Evolutionary conservation across 2,888 invertebrate genomes (phyloP).

Genomic region (Lasioglossum pauxillum): DNA sequence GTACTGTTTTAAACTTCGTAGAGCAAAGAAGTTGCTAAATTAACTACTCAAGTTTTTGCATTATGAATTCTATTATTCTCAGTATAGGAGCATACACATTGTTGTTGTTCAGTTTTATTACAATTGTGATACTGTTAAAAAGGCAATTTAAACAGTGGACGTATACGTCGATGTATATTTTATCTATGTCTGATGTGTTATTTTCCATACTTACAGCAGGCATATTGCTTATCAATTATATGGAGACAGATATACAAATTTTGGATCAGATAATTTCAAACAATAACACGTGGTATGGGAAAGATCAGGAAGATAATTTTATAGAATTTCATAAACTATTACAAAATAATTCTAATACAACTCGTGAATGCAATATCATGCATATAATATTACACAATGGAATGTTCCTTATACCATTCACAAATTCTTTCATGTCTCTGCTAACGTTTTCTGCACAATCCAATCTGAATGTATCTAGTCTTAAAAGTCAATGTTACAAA

Average conservation of each 20-base stretch:
- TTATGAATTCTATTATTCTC: conserved; percentile 73
- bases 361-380: conserved; percentile 66
- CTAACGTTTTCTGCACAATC: conserved; percentile 75
- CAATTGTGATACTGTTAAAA: conserved; percentile 70
- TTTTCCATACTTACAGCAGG: conserved; percentile 67
- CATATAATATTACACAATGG: conserved; percentile 76
- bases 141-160: conserved; percentile 63
- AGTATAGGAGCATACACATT: conserved; percentile 71
- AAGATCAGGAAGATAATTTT: conserved; percentile 26
- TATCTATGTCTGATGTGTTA: conserved; percentile 76
- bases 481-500: conserved; percentile 58
- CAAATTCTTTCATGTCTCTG: conserved; percentile 80
- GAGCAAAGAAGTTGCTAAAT: conserved; percentile 21
- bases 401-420: conserved; percentile 79
- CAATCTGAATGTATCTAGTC: conserved; percentile 59
- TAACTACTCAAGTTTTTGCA: conserved; percentile 22
- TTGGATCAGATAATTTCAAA: conserved; percentile 21
- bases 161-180: conserved; percentile 69
- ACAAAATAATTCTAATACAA: conserved; percentile 22
- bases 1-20: conserved; percentile 36
- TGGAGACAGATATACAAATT: conserved; percentile 17
- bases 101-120: conserved; percentile 72
- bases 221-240: conserved; percentile 51
- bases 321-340: conserved; percentile 20
- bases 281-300: conserved; percentile 29